Percentiles rank a stretch among this genome's conserved stretches.
Evolutionary conservation across 1,140 invertebrate species (phyloP).

Genomic region (Carposina sasakii): DNA sequence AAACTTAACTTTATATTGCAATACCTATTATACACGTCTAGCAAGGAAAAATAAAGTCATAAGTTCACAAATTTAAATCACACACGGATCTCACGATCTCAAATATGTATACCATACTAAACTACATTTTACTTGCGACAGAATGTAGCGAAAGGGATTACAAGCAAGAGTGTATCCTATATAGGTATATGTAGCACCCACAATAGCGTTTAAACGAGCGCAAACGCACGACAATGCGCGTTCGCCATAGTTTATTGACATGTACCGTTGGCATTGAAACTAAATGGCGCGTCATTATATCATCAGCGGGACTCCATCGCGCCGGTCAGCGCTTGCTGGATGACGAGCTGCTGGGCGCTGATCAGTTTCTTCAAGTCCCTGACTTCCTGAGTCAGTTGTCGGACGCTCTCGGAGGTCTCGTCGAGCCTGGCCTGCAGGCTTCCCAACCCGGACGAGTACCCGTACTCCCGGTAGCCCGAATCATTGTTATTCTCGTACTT

Average conservation of each 20-base stretch:
- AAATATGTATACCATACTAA: too few species aligned
- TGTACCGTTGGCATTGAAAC: slow-evolving; percentile 64
- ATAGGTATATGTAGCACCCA: too few species aligned
- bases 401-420: slow-evolving; percentile 75
- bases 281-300: slow-evolving; percentile 61
- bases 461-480: slow-evolving; percentile 67
- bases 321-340: slow-evolving; percentile 60
- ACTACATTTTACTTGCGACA: too few species aligned
- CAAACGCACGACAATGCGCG: slow-evolving; percentile 44
- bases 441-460: slow-evolving; percentile 70
- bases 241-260: slow-evolving; percentile 63
- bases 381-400: slow-evolving; percentile 75
- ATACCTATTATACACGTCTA: too few species aligned
- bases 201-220: slow-evolving; percentile 34
- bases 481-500: slow-evolving; percentile 77
- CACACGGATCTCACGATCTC: too few species aligned
- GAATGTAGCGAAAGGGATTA: too few species aligned
- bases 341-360: slow-evolving; percentile 64
- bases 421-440: slow-evolving; percentile 76
- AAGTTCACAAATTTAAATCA: too few species aligned
- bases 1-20: too few species aligned
- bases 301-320: slow-evolving; percentile 59
- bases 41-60: too few species aligned
- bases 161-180: too few species aligned
- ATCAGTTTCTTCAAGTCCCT: slow-evolving; percentile 76